These are phyloP conservation scores for Phengaris arion DNA, from an alignment of 2,888 invertebrate genomes.

Conservation along the genomic window DNA sequence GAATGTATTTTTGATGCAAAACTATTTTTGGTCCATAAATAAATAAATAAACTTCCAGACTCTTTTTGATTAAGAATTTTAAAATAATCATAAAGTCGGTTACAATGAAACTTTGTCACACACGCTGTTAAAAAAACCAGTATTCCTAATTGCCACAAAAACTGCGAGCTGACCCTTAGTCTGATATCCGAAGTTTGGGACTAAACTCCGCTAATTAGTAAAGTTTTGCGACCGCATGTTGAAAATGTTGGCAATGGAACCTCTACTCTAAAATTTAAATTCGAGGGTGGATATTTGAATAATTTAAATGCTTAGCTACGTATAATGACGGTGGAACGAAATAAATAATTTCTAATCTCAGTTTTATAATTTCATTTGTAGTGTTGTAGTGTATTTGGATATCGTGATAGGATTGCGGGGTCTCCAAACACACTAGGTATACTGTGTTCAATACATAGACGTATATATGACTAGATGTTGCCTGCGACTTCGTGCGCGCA, in stretches of 20 bases:
- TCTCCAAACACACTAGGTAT: no score
- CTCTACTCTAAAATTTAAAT: slow-evolving; percentile 18
- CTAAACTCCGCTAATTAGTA: slow-evolving; percentile 41
- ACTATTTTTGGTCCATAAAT: no score
- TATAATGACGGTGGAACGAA: not conserved
- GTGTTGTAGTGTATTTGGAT: not conserved
- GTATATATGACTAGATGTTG: no score
- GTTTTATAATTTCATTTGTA: not conserved
- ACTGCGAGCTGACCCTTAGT: slow-evolving; percentile 24
- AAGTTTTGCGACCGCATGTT: slow-evolving; percentile 37
- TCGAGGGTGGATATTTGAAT: slow-evolving; percentile 16
- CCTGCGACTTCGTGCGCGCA: no score
- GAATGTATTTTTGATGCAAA: no score
- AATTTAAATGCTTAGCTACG: slow-evolving; percentile 2
- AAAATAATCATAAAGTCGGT: not conserved
- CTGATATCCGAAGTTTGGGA: slow-evolving; percentile 33
- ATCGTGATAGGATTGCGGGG: no score
- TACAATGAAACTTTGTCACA: not conserved
- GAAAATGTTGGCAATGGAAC: slow-evolving; percentile 20
- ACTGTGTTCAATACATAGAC: no score
- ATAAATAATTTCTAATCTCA: slow-evolving; percentile 11
- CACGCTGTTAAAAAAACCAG: not conserved
- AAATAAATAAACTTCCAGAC: no score
- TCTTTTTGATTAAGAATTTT: not conserved
- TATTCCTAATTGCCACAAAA: slow-evolving; percentile 17